These are phyloP conservation scores for Coenonympha glycerion DNA, from an alignment of 2,888 invertebrate genomes.

Conservation along the genomic window DNA sequence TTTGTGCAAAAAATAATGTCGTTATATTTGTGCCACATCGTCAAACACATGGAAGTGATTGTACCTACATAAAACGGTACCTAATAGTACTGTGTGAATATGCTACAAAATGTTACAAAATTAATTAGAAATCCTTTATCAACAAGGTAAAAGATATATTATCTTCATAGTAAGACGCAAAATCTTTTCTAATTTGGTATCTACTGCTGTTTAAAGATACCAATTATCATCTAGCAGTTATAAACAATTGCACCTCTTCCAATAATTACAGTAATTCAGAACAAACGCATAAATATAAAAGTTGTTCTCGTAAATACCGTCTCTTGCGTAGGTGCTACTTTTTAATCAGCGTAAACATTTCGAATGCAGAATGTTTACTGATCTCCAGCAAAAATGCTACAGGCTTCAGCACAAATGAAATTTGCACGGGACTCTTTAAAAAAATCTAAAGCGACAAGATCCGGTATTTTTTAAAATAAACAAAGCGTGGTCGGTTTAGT, in stretches of 20 bases:
- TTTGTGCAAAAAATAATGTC: neutral
- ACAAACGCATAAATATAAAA: too few relatives aligned
- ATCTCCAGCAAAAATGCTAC: neutral
- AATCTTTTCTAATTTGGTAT: too few relatives aligned
- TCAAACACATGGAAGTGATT: too few relatives aligned
- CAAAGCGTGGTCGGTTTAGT: slow-evolving; percentile 37
- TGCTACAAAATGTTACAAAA: too few relatives aligned
- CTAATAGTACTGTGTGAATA: too few relatives aligned
- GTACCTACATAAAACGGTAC: neutral
- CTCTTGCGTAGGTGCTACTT: neutral
- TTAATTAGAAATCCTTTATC: too few relatives aligned
- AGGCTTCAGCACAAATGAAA: neutral
- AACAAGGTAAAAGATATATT: too few relatives aligned
- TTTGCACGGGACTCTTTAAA: neutral
- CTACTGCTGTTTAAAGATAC: too few relatives aligned
- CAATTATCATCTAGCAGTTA: too few relatives aligned
- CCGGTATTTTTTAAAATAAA: slow-evolving; percentile 41
- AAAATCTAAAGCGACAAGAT: slow-evolving; percentile 25
- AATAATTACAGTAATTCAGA: too few relatives aligned
- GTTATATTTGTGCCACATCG: neutral
- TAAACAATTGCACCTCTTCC: too few relatives aligned
- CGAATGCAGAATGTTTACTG: neutral
- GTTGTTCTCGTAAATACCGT: neutral
- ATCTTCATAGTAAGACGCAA: too few relatives aligned
- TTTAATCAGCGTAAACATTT: slow-evolving; percentile 2